phyloP scores from a whole-genome alignment of 2,888 invertebrate species.

The Agrotis clavis region DNA sequence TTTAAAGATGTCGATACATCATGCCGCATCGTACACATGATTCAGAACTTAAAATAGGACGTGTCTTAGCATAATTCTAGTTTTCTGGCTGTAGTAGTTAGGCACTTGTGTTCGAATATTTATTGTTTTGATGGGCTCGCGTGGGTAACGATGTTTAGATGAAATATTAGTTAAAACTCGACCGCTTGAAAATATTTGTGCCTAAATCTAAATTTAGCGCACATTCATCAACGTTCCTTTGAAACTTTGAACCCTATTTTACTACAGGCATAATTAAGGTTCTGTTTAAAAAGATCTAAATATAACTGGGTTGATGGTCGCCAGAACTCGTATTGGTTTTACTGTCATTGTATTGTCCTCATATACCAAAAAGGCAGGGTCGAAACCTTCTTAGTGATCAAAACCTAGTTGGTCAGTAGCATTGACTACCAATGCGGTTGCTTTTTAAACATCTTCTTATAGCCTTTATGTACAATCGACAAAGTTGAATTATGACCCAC shows the following conservation, averaged over 20 bases:
- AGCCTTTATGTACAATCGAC: too few species aligned
- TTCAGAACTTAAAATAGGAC: conserved; percentile 37
- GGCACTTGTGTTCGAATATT: conserved; percentile 25
- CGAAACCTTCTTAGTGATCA: not conserved
- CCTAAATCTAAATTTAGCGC: conserved; percentile 23
- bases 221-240: conserved; percentile 3
- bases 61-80: conserved; percentile 6
- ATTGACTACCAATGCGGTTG: not conserved
- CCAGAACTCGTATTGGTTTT: not conserved
- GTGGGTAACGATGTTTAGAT: conserved; percentile 28
- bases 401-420: not conserved
- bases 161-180: conserved; percentile 25
- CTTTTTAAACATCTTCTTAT: not conserved
- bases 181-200: conserved; percentile 24
- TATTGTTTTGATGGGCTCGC: conserved; percentile 31
- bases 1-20: conserved; percentile 32
- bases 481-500: too few species aligned
- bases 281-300: not conserved
- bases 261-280: not conserved
- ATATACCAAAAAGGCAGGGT: not conserved
- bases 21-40: conserved; percentile 50
- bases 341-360: not conserved
- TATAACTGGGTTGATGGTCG: not conserved
- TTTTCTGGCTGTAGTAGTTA: conserved; percentile 9
- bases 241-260: not conserved